phyloP scores from a whole-genome alignment of 2,797 vertebrate species.

The Pseudochirops cupreus region DNA sequence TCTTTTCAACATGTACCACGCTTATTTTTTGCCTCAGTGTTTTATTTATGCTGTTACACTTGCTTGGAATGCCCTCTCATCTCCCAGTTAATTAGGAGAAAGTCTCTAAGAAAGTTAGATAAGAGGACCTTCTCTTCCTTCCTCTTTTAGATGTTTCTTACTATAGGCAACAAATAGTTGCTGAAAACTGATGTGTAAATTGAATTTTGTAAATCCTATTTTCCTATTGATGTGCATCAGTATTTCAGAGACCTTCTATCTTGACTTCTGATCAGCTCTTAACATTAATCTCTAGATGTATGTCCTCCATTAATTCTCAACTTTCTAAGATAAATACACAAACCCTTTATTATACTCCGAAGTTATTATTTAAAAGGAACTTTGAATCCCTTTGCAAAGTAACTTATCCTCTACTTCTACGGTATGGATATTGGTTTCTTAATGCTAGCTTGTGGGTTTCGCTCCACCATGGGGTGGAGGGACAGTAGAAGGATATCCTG shows the following conservation, averaged over 20 bases:
- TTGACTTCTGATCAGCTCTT: neutral
- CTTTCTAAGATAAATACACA: neutral
- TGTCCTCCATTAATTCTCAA: neutral
- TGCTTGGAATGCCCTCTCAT: neutral
- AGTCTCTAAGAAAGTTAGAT: neutral
- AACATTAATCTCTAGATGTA: neutral
- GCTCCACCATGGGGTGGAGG: neutral
- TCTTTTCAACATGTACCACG: neutral
- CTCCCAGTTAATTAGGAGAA: neutral
- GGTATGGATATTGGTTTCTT: conserved; percentile 62
- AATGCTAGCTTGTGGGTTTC: conserved; percentile 66
- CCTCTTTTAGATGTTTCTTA: neutral
- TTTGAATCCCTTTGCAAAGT: neutral
- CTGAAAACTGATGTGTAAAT: neutral
- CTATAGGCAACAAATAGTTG: neutral
- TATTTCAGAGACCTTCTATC: neutral
- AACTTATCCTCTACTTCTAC: conserved; percentile 41
- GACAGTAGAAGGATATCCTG: conserved; percentile 48
- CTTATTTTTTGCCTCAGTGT: neutral
- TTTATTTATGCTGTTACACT: neutral
- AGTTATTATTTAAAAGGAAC: neutral
- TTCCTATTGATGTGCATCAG: neutral
- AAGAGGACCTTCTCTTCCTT: neutral
- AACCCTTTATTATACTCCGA: neutral
- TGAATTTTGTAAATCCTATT: neutral